phyloP scores from a whole-genome alignment of 1,140 invertebrate species.

The Wiebesia pumilae region DNA sequence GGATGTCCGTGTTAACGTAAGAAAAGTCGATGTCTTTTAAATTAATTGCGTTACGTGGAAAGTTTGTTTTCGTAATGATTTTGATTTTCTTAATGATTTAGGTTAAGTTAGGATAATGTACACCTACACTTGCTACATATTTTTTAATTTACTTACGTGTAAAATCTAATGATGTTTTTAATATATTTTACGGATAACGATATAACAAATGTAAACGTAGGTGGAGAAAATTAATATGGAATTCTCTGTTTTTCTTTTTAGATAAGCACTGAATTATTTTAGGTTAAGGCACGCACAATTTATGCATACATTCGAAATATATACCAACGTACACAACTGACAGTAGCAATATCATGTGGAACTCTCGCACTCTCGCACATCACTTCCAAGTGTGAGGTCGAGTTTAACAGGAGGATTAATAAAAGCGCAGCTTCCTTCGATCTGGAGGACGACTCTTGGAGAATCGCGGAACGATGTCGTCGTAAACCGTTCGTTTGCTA shows the following conservation, averaged over 20 bases:
- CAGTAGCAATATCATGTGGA: neutral
- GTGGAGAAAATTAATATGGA: too few species aligned
- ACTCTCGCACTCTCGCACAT: neutral
- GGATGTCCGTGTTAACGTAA: too few species aligned
- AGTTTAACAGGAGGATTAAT: neutral
- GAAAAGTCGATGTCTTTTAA: neutral
- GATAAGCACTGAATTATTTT: too few species aligned
- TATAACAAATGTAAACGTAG: too few species aligned
- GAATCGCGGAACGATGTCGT: neutral
- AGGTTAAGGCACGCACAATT: too few species aligned
- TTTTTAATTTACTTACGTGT: neutral
- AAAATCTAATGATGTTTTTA: neutral
- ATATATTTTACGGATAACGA: neutral
- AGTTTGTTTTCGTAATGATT: slow-evolving; percentile 13
- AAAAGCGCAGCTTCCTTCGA: neutral
- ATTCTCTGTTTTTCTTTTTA: too few species aligned
- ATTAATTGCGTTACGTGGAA: neutral
- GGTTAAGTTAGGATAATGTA: slow-evolving; percentile 8
- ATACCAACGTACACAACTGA: neutral
- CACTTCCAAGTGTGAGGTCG: neutral
- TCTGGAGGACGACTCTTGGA: neutral
- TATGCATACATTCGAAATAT: too few species aligned
- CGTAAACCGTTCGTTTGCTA: neutral
- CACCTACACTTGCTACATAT: neutral
- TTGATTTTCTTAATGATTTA: neutral